Base-by-base conservation (phyloP, 2,888 invertebrate genomes). In the Himalopsyche kuldschensis region DNA sequence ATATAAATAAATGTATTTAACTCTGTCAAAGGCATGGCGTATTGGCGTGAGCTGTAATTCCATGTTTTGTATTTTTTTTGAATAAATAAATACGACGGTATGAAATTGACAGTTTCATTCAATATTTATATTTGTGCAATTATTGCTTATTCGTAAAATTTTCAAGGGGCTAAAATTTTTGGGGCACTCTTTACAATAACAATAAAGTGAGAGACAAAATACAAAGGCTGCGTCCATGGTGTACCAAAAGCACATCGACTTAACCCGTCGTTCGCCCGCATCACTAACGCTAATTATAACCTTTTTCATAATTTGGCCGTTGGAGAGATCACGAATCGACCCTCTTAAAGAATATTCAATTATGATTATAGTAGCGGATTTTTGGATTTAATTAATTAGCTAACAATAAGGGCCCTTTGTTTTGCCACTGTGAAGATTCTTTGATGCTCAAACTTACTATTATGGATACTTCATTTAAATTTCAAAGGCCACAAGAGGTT, bases 331-430 rank as follows among this genome's bases (percentile, higher is more conserved):
- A 69, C 69, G 69, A 69, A 69, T 69, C 69, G 27, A 69, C 69
- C 69, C 69, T 69, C 69, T 69, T 69, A 69, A 69, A 69, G 69
- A 69, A 69, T 69, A 69, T 69, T 69, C 69, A 69, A 69, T 69
- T 69, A 69, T 69, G 69, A 69, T 15, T 27, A 27, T 27, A 69
- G 69, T 30, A 30, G 69, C 15, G 69, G 27, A 69, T 27, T 27
- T 69, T 27, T 27, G 30, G 69, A 69, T 69, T 69, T 69, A 69
- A 69, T 69, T 69, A 69, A 69, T 69, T 69, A 69, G 69, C 15
- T 69, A 27, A 69, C 27, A 69, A 69, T 30, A 27, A 27, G 69
- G 30, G 69, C 15, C 27, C 11, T 27, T 69, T 69, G 69, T 69
- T 69, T 69, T 69, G 69, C 15, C 3, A 3, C 15, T 20, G 20